phyloP scores from a whole-genome alignment of 1,140 invertebrate genomes.

The Acromyrmex charruanus region DNA sequence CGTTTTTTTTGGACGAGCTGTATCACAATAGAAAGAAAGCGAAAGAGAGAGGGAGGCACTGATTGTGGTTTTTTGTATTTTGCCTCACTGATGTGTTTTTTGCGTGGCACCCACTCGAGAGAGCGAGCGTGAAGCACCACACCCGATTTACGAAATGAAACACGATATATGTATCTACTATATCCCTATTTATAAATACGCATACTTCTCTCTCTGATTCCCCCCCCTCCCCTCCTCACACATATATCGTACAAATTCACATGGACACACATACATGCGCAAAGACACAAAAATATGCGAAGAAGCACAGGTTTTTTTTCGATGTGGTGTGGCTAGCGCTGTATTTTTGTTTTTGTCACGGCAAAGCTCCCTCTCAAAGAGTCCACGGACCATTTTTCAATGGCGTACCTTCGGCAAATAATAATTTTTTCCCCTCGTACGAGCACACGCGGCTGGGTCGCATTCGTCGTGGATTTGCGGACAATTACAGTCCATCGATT shows the following conservation, averaged over 20 bases:
- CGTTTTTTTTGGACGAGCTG: conserved; percentile 65
- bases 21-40: conserved; percentile 58
- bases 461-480: neutral
- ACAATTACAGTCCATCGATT: neutral
- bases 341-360: conserved; percentile 79
- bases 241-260: conserved; percentile 52
- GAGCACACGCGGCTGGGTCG: neutral
- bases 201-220: neutral
- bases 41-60: conserved; percentile 74
- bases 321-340: conserved; percentile 86
- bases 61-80: conserved; percentile 84
- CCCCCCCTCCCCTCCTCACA: conserved; percentile 1
- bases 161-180: conserved; percentile 62
- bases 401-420: conserved; percentile 5
- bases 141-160: conserved; percentile 70
- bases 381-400: conserved; percentile 62
- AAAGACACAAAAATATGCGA: conserved; percentile 63
- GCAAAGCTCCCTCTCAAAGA: conserved; percentile 75
- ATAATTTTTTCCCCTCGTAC: conserved; percentile 18
- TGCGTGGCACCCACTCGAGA: conserved; percentile 84
- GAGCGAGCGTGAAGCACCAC: conserved; percentile 80
- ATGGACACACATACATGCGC: conserved; percentile 39
- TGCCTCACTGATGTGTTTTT: conserved; percentile 85
- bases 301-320: conserved; percentile 81
- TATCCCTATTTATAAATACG: conserved; percentile 63